These are phyloP conservation scores for Troides aeacus DNA, from an alignment of 2,888 invertebrate genomes.

Conservation along the genomic window DNA sequence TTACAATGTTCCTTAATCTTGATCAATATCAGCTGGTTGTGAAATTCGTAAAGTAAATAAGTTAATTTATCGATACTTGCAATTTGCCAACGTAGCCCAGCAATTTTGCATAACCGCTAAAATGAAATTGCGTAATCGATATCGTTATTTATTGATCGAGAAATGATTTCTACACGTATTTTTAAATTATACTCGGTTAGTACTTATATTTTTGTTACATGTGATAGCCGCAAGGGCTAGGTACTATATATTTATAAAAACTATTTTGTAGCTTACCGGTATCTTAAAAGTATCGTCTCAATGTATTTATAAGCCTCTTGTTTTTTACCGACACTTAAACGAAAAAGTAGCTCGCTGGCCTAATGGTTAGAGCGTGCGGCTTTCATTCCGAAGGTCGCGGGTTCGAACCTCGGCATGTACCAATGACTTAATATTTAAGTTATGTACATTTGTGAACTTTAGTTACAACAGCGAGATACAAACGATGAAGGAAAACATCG, in stretches of 20 bases:
- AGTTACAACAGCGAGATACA: too few species aligned
- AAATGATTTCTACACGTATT: slow-evolving; percentile 4
- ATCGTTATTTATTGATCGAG: slow-evolving; percentile 22
- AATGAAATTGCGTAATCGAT: slow-evolving; percentile 31
- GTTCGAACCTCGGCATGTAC: too few species aligned
- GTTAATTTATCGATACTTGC: slow-evolving; percentile 28
- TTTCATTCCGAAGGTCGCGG: too few species aligned
- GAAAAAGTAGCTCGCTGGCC: too few species aligned
- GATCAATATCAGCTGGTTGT: slow-evolving; percentile 26
- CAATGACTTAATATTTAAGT: too few species aligned
- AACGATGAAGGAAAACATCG: too few species aligned
- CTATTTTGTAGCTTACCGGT: slow-evolving; percentile 6
- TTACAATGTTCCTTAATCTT: slow-evolving; percentile 26
- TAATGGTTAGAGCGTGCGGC: too few species aligned
- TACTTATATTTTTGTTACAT: not conserved
- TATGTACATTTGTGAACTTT: too few species aligned
- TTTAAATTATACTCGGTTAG: not conserved
- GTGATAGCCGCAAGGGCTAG: not conserved
- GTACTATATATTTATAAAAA: not conserved
- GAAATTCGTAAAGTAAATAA: slow-evolving; percentile 28
- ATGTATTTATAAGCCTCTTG: slow-evolving; percentile 78
- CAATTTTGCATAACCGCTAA: slow-evolving; percentile 31
- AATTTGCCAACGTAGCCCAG: slow-evolving; percentile 29
- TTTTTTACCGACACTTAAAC: slow-evolving; percentile 68
- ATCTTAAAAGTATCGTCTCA: slow-evolving; percentile 52